Percentiles rank a stretch among this genome's conserved stretches.
These are phyloP conservation scores for Atta cephalotes DNA, from an alignment of 1,140 invertebrate genomes.

Conservation along the genomic window DNA sequence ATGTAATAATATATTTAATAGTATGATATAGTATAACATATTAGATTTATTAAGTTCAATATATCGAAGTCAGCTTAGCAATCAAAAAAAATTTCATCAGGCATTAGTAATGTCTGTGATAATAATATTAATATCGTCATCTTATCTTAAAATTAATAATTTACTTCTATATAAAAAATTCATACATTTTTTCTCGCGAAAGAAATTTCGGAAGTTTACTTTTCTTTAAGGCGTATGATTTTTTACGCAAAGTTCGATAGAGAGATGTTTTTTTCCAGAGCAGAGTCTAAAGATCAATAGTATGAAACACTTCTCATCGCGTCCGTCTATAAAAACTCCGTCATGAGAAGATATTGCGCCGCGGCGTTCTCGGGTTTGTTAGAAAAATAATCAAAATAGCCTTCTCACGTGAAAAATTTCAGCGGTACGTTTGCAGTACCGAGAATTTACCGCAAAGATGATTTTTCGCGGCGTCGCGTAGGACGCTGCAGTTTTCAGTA, in stretches of 20 bases:
- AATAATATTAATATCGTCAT: too few relatives aligned
- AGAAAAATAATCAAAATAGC: conserved; percentile 47
- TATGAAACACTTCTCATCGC: neutral
- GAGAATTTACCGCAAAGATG: neutral
- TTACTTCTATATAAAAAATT: neutral
- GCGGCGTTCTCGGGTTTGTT: conserved; percentile 45
- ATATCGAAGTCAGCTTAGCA: too few relatives aligned
- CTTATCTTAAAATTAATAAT: neutral
- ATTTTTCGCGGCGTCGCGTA: conserved; percentile 3
- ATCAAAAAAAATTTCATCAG: too few relatives aligned
- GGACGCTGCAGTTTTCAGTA: neutral
- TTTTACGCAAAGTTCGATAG: neutral
- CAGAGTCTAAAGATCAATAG: conserved; percentile 14
- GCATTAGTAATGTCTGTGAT: too few relatives aligned
- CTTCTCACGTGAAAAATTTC: neutral
- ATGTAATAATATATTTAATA: too few relatives aligned
- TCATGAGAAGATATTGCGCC: conserved; percentile 17
- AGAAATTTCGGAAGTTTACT: neutral
- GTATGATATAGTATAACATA: too few relatives aligned
- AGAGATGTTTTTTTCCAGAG: neutral
- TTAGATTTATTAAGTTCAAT: too few relatives aligned
- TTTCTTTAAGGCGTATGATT: neutral
- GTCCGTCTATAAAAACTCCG: neutral
- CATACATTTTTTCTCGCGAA: neutral
- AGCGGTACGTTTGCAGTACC: neutral